These are phyloP conservation scores for Hybos culiciformis DNA, from an alignment of 2,888 invertebrate genomes.

Conservation along the genomic window DNA sequence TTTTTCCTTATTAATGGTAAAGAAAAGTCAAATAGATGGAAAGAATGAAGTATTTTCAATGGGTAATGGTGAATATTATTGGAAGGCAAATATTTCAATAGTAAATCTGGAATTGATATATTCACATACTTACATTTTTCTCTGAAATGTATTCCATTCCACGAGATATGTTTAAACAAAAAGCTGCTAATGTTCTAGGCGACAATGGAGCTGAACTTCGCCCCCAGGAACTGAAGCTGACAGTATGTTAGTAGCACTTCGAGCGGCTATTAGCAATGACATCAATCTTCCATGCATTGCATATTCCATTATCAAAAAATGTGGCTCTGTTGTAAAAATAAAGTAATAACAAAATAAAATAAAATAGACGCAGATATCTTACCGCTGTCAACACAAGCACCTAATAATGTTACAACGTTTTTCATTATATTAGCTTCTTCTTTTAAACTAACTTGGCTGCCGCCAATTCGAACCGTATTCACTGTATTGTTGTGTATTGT, in stretches of 20 bases:
- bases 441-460: conserved; percentile 58
- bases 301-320: conserved; percentile 72
- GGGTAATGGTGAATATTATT: no score
- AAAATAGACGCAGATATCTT: no score
- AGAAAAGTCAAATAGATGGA: no score
- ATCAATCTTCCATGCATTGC: conserved; percentile 71
- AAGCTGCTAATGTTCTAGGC: conserved; percentile 57
- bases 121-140: conserved; percentile 49
- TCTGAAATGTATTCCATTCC: conserved; percentile 76
- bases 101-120: not conserved
- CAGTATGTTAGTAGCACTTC: conserved; percentile 34
- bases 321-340: conserved; percentile 55
- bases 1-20: no score
- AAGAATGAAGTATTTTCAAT: no score
- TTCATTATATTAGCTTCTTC: conserved; percentile 77
- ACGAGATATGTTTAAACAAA: conserved; percentile 67
- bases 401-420: conserved; percentile 68
- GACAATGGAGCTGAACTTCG: conserved; percentile 32
- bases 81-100: no score
- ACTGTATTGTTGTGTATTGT: conserved; percentile 72
- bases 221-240: conserved; percentile 37
- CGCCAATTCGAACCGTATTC: conserved; percentile 66
- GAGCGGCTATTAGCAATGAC: conserved; percentile 52
- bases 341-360: no score
- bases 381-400: conserved; percentile 76